Percentiles rank a stretch among this genome's conserved stretches.
Conservation (phyloP, 2,797 vertebrate species). For the Chaenodraco wilsoni region DNA sequence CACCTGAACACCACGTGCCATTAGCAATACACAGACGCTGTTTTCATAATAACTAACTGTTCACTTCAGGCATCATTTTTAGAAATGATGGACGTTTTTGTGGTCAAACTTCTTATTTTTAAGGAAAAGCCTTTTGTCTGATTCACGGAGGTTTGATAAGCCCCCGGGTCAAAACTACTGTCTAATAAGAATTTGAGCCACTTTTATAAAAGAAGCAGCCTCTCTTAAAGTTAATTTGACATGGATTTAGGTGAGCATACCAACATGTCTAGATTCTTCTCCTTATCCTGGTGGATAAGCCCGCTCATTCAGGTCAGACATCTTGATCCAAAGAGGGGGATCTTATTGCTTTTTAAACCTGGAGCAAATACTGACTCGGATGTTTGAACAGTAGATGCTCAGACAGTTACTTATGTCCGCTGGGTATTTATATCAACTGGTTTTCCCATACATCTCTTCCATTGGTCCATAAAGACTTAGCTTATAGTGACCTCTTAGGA, state of each 20-base stretch:
- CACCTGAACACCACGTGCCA: too few relatives aligned
- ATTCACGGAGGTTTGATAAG: conserved; percentile 9
- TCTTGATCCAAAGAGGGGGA: conserved; percentile 29
- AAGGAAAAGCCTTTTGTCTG: not conserved
- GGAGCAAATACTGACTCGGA: not conserved
- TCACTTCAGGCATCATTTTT: not conserved
- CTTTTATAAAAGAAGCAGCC: conserved; percentile 18
- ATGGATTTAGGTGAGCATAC: conserved; percentile 46
- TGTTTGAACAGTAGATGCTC: not conserved
- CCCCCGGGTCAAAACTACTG: not conserved
- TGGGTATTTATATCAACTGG: not conserved
- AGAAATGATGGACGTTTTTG: not conserved
- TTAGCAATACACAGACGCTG: too few relatives aligned
- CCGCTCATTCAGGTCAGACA: conserved; percentile 37
- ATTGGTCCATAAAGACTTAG: conserved; percentile 14
- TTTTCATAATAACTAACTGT: not conserved
- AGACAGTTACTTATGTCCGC: not conserved
- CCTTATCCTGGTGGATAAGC: conserved; percentile 43
- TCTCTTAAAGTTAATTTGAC: conserved; percentile 43
- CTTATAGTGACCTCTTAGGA: conserved; percentile 48
- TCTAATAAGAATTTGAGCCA: conserved; percentile 20
- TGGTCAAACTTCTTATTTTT: not conserved
- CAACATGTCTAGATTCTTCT: conserved; percentile 38
- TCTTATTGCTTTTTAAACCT: not conserved
- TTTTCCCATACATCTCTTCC: not conserved